Evolutionary conservation across 2,113 vertebrate species (phyloP), one percentile per base, ranked within the genome.

Genomic region (Notarius lentiginosus): DNA sequence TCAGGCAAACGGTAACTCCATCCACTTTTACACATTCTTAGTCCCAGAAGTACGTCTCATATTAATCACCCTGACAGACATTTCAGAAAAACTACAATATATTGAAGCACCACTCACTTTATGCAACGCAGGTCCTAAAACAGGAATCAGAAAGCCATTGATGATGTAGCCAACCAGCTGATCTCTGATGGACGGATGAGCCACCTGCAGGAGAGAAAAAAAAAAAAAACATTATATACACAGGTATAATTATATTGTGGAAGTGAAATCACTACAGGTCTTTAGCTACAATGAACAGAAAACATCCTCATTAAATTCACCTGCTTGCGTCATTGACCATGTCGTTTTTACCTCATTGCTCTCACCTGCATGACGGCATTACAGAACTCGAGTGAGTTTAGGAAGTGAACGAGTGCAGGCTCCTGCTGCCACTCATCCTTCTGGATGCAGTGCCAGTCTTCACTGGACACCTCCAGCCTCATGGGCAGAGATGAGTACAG

Each of bases 331-430:
- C 9, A 10, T 8, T 75, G 58, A 56, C 0, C 65, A 82, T 41
- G 63, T 24, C 4, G 41, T 22, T 30, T 1, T 18, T 66, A 66
- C 30, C 76, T 34, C 12, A 10, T 22, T 20, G 20, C 34, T 47
- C 53, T 90, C 91, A 99, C 98, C 98, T 99, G 97, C 86, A 98
- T 97, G 66, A 99, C 98, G 0, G 97, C 97, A 41, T 99, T 99
- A 93, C 98, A 99, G 89, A 99, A 99, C 85, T 99, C 98, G 86
- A 99, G 94, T 0, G 97, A 99, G 94, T 99, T 99, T 92, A 99
- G 96, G 91, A 99, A 99, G 90, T 99, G 97, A 80, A 99, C 95
- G 0, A 99, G 96, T 5, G 97, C 47, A 0, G 98, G 98, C 87
- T 97, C 95, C 79, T 95, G 92, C 0, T 96, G 95, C 96, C 97